Base-by-base conservation (phyloP, 1,140 invertebrate species). In the Drosophila elegans region DNA sequence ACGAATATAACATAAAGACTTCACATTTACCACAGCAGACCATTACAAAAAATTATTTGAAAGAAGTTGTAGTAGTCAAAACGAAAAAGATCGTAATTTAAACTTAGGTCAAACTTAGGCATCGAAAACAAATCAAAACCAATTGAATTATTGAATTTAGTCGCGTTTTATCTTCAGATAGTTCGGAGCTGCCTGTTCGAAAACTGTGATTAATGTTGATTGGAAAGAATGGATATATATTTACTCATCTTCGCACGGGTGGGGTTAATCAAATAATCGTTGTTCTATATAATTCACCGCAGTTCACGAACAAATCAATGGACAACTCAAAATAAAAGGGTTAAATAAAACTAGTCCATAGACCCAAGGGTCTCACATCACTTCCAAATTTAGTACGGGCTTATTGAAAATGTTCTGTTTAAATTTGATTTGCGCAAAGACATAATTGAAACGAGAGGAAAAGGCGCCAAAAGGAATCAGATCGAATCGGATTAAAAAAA, bases 1-100 rank as follows among this genome's bases (percentile, higher is more conserved):
- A 94, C 93, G 94, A 93, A 94, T 93, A 94, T 93, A 94, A 94
- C 93, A 94, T 93, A 93, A 93, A 94, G 93, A 92, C 92, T 92
- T 91, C 91, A 92, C 91, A 92, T 92, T 92, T 92, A 92, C 91
- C 91, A 92, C 92, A 92, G 91, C 92, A 92, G 91, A 92, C 91
- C 91, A 92, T 91, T 92, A 91, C 90, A 92, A 91, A 92, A 91
- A 91, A 91, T 91, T 85, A 91, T 85, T 91, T 49, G 84, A 89
- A 89, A 89, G 80, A 89, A 89, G 84, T 89, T 90, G 84, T 90
- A 89, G 84, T 84, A 84, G 84, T 89, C 64, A 64, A 79, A 84
- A 66, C 44, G 38, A 10, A 63, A 56, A 66, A 78, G 21, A 72
- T 38, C 16, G 67, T 79, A 82, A 69, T 41, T 48, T 21, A 25